Evolutionary conservation across 2,113 vertebrate species (phyloP).

Genomic region (Cryptotis parvus): DNA sequence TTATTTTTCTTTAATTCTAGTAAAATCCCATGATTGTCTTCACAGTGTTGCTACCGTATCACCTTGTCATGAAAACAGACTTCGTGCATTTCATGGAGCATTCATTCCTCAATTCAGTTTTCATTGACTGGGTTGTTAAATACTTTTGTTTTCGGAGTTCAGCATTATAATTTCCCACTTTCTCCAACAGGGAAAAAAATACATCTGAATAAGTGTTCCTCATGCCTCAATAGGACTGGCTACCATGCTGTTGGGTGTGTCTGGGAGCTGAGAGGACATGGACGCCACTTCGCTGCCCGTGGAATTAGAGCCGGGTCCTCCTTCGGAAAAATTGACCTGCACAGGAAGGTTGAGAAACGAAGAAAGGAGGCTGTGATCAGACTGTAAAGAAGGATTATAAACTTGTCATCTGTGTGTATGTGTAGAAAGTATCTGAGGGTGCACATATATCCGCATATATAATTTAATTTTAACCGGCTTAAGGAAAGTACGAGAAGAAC

Average conservation of each 20-base stretch:
- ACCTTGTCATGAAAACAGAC: slow-evolving; percentile 92
- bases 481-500: slow-evolving; percentile 16
- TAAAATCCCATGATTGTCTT: slow-evolving; percentile 99
- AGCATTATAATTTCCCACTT: slow-evolving; percentile 83
- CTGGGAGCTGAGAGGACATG: slow-evolving; percentile 99
- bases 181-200: slow-evolving; percentile 86
- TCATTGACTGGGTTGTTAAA: slow-evolving; percentile 86
- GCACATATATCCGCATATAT: not conserved
- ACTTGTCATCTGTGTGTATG: not conserved
- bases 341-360: slow-evolving; percentile 76
- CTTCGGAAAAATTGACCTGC: slow-evolving; percentile 98
- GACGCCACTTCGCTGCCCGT: slow-evolving; percentile 99
- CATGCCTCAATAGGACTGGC: slow-evolving; percentile 99
- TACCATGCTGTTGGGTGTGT: slow-evolving; percentile 99
- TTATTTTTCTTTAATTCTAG: slow-evolving; percentile 86
- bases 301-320: slow-evolving; percentile 98
- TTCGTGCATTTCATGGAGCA: slow-evolving; percentile 90
- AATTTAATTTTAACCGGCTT: slow-evolving; percentile 28
- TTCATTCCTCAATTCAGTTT: slow-evolving; percentile 86
- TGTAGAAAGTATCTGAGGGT: not conserved
- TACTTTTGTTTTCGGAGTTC: slow-evolving; percentile 87
- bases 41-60: slow-evolving; percentile 98
- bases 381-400: not conserved
- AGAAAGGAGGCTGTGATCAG: slow-evolving; percentile 40
- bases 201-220: slow-evolving; percentile 86